A percentile compares a stretch with the other conserved stretches of the same genome.
Conservation (phyloP, 2,797 vertebrate species). For the Gymnothorax javanicus region DNA sequence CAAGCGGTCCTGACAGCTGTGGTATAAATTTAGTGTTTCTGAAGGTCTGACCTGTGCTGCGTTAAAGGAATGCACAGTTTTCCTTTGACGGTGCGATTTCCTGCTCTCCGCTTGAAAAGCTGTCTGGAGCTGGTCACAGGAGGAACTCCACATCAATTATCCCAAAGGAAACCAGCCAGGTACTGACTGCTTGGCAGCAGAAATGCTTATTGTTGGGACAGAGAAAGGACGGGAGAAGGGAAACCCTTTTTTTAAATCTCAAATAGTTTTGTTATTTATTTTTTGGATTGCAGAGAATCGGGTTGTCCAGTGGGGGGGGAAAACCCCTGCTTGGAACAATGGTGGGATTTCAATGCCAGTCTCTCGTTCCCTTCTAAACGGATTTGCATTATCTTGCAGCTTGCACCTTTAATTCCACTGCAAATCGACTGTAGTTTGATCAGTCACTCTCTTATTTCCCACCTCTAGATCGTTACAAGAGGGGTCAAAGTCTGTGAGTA, state of each 20-base stretch:
- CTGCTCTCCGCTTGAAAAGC: conserved; percentile 73
- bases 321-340: conserved; percentile 47
- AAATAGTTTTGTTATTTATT: conserved; percentile 56
- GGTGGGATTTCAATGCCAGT: conserved; percentile 7
- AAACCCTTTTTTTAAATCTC: conserved; percentile 52
- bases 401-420: background rate
- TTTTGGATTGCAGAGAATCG: conserved; percentile 45
- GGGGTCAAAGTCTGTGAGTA: conserved; percentile 56
- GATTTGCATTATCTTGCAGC: conserved; percentile 28
- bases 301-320: conserved; percentile 42
- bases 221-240: conserved; percentile 52
- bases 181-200: conserved; percentile 67
- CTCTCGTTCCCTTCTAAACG: conserved; percentile 21
- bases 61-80: conserved; percentile 74
- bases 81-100: conserved; percentile 80
- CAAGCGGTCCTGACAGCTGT: conserved; percentile 73
- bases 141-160: conserved; percentile 78
- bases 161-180: conserved; percentile 74
- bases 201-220: conserved; percentile 71
- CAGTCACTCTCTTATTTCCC: conserved; percentile 57
- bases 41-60: conserved; percentile 68
- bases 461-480: conserved; percentile 60
- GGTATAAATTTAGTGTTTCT: conserved; percentile 73
- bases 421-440: background rate
- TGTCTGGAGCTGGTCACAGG: conserved; percentile 67